These are phyloP conservation scores for Drosophila eohydei DNA, from an alignment of 2,888 invertebrate genomes.

Conservation along the genomic window DNA sequence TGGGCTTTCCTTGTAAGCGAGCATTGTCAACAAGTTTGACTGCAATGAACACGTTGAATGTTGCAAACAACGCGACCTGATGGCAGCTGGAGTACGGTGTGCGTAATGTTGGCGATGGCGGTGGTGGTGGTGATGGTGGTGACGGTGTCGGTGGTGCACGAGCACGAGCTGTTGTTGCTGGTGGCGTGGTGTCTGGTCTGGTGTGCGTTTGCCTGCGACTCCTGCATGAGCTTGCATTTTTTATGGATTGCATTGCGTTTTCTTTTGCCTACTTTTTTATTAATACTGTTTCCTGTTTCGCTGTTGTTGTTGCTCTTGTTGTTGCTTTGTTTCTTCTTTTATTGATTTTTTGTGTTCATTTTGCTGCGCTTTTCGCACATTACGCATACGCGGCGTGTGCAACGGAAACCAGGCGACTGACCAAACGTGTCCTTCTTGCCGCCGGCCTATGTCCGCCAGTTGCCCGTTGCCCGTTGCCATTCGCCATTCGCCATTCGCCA, in stretches of 20 bases:
- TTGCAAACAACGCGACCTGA: conserved; percentile 42
- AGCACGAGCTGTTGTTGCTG: neutral
- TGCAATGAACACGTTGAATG: conserved; percentile 65
- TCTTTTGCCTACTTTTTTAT: conserved; percentile 41
- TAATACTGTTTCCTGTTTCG: conserved; percentile 13
- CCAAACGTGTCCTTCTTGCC: conserved; percentile 76
- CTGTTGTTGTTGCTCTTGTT: conserved; percentile 7
- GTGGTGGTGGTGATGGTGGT: neutral
- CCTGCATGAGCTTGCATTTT: conserved; percentile 54
- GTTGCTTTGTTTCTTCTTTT: conserved; percentile 34
- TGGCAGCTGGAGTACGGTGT: neutral
- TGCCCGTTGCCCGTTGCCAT: too few relatives aligned
- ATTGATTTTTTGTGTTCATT: conserved; percentile 66
- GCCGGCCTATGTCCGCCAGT: conserved; percentile 11
- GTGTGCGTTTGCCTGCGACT: conserved; percentile 9
- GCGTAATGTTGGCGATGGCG: neutral
- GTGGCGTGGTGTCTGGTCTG: neutral
- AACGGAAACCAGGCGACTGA: conserved; percentile 83
- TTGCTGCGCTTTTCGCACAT: conserved; percentile 58
- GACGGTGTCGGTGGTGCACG: neutral
- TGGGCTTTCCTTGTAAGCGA: conserved; percentile 46
- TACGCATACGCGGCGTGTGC: conserved; percentile 73
- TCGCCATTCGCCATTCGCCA: neutral
- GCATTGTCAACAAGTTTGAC: conserved; percentile 81
- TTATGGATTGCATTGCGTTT: conserved; percentile 49